Percentiles rank a stretch among this genome's conserved stretches.
These are phyloP conservation scores for Numida meleagris DNA, from an alignment of 2,113 vertebrate species.

Conservation along the genomic window DNA sequence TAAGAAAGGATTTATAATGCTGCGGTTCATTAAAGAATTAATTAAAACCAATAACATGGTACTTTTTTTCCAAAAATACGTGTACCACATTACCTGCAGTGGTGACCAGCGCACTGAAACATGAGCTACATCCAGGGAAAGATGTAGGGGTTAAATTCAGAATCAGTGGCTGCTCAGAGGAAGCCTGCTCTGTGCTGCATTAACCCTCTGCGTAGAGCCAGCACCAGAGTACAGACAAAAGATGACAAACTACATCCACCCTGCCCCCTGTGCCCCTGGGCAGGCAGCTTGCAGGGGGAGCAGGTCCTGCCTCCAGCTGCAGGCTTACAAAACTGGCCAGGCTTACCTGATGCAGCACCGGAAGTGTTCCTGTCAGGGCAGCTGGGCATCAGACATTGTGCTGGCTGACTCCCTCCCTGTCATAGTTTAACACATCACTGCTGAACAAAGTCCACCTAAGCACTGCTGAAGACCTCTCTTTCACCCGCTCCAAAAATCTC, in stretches of 20 bases:
- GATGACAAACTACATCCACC: background rate
- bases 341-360: background rate
- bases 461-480: background rate
- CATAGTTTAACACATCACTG: background rate
- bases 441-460: background rate
- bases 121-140: background rate
- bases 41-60: background rate
- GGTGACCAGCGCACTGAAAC: background rate
- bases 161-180: background rate
- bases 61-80: background rate
- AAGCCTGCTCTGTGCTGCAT: background rate
- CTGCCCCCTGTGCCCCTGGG: background rate
- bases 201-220: background rate
- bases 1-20: background rate
- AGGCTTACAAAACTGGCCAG: background rate
- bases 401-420: background rate
- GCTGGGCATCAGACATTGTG: background rate
- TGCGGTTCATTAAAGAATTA: background rate
- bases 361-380: background rate
- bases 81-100: background rate
- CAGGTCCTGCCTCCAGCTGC: background rate
- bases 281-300: accelerated
- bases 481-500: background rate
- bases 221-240: background rate
- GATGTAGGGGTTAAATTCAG: accelerated